Evolutionary conservation across 1,140 invertebrate species (phyloP).

Genomic region (Phymorhynchus buccinoides): DNA sequence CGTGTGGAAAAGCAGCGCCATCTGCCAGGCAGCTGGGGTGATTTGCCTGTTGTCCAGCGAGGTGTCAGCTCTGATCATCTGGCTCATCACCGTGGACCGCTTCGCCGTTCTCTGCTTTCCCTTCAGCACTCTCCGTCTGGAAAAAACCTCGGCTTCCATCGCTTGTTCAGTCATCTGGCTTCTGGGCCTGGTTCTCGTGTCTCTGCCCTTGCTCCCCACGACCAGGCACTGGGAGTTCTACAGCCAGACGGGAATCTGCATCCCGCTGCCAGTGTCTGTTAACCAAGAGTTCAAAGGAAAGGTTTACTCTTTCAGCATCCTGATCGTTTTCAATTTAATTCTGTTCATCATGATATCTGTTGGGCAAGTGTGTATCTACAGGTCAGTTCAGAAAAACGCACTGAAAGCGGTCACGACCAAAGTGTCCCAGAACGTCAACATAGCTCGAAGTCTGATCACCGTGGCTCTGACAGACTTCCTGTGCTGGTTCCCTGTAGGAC

Average conservation of each 20-base stretch:
- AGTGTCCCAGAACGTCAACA: conserved; percentile 25
- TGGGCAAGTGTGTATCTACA: conserved; percentile 49
- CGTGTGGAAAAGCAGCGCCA: conserved; percentile 52
- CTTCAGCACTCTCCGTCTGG: conserved; percentile 44
- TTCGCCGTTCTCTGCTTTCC: conserved; percentile 58
- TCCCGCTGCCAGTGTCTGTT: conserved; percentile 51
- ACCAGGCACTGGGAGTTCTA: conserved; percentile 48
- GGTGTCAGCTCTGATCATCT: conserved; percentile 36
- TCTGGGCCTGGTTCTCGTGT: conserved; percentile 36
- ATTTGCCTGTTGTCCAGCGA: conserved; percentile 56
- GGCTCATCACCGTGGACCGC: conserved; percentile 56
- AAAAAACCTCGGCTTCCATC: conserved; percentile 27
- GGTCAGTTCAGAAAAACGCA: conserved; percentile 22
- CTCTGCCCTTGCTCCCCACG: conserved; percentile 36
- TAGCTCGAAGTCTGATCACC: conserved; percentile 44
- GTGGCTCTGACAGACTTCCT: conserved; percentile 44
- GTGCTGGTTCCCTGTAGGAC: conserved; percentile 38
- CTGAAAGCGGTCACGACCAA: neutral
- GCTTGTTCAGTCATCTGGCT: conserved; percentile 32
- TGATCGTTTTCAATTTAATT: conserved; percentile 49
- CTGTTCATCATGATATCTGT: conserved; percentile 46
- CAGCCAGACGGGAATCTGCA: conserved; percentile 48
- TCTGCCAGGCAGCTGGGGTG: conserved; percentile 58
- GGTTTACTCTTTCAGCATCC: conserved; percentile 47
- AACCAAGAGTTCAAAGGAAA: conserved; percentile 34